Evolutionary conservation across 2,888 invertebrate genomes (phyloP), one percentile per base, ranked within the genome.

Genomic region (Tolmerus cingulatus): DNA sequence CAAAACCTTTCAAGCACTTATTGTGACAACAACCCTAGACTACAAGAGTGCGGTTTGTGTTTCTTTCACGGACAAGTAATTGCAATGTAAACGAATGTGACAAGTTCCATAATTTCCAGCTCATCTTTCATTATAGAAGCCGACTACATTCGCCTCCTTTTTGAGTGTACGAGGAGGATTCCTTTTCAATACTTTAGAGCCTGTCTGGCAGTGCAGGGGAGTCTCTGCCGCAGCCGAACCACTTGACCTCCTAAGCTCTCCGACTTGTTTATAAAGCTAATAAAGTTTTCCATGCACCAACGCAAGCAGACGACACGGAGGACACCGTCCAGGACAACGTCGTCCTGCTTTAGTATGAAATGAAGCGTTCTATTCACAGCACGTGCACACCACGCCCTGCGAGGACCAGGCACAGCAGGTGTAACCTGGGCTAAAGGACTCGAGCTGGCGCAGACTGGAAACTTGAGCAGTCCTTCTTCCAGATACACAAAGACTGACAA

Each of bases 201-300:
- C 23, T 19, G 23, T 66, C 66, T 27, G n/a, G 3, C 27, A 51
- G 30, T 27, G 19, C 27, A 12, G 16, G 12, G 34, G 74, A 51
- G 46, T 34, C 51, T 9, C 46, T 76, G 86, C 86, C 76, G 46
- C 51, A 76, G 30, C 86, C 74, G 74, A 86, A 74, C 46, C 86
- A 86, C 86, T 86, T 86, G 74, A 86, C 76, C 86, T 74, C 30
- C 76, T 86, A 86, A 76, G 86, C 23, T 74, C 85, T 74, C 19
- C 86, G 74, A 43, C 34, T 76, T 86, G 74, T 76, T 74, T 86
- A 40, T 86, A 74, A 9, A 86, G 46, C 86, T 86, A 86, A 86
- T 86, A 84, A 84, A 86, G 46, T 86, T 74, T 43, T 76, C 51
- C 51, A 30, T 74, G 85, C 43, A 85, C 74, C 34, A 51, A 46